These are phyloP conservation scores for Grammomys surdaster DNA, from an alignment of 2,113 vertebrate genomes.

Conservation along the genomic window DNA sequence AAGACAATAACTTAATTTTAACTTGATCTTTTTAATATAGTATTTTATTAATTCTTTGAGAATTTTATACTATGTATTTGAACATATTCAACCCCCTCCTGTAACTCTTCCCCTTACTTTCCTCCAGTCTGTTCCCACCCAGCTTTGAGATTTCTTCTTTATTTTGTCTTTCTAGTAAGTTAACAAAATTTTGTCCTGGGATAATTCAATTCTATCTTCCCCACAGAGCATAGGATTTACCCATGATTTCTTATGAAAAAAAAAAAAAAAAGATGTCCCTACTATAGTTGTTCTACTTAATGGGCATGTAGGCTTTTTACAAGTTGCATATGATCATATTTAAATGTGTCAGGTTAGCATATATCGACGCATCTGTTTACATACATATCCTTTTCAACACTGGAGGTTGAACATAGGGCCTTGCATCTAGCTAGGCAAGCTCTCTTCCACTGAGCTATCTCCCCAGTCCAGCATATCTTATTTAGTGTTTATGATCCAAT, in stretches of 20 bases:
- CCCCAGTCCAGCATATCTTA: background rate
- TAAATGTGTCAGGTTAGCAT: background rate
- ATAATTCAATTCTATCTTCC: background rate
- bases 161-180: background rate
- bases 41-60: background rate
- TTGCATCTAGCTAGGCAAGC: background rate
- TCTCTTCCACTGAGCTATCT: background rate
- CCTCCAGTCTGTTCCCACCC: accelerated
- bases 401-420: background rate
- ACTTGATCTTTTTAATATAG: background rate
- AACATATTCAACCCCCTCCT: background rate
- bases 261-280: background rate
- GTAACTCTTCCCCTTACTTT: background rate
- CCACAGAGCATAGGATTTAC: background rate
- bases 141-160: background rate
- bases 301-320: background rate
- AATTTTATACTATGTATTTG: background rate
- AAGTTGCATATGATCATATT: background rate
- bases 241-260: background rate
- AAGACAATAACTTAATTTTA: background rate
- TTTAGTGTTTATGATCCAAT: constrained; percentile 48
- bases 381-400: background rate
- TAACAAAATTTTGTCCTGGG: background rate
- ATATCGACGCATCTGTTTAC: background rate
- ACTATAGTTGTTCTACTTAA: background rate